These are phyloP conservation scores for Maniola jurtina DNA, from an alignment of 1,140 invertebrate species.

Conservation along the genomic window DNA sequence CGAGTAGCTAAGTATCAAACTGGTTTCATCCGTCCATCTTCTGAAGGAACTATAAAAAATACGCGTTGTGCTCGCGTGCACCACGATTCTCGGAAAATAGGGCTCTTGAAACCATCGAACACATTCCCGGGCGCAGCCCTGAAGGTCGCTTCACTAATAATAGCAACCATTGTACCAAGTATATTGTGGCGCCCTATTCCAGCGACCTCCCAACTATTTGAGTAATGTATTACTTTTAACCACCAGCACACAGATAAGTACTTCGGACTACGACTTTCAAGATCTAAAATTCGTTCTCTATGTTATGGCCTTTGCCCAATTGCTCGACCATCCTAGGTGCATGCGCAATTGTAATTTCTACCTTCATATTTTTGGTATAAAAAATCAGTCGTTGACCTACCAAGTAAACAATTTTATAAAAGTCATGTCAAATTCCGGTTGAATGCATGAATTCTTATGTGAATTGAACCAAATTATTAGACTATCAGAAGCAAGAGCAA, in stretches of 20 bases:
- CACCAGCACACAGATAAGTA: no score
- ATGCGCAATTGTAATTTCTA: no score
- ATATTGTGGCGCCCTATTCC: constrained; percentile 36
- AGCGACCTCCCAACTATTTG: neutral
- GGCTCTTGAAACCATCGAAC: constrained; percentile 48
- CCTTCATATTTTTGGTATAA: no score
- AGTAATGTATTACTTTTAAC: neutral
- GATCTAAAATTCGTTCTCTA: no score
- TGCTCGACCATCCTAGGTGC: no score
- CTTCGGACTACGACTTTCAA: no score
- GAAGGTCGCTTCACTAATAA: constrained; percentile 68
- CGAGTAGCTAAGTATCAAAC: constrained; percentile 13
- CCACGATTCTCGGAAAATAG: constrained; percentile 67
- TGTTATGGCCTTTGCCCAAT: no score
- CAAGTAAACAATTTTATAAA: no score
- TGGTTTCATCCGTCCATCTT: constrained; percentile 9
- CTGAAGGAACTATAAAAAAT: constrained; percentile 53
- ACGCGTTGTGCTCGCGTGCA: constrained; percentile 57
- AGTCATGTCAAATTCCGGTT: no score
- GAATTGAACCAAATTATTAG: no score
- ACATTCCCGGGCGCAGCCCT: constrained; percentile 55
- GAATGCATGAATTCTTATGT: no score
- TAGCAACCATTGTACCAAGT: constrained; percentile 37
- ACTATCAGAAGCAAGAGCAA: neutral
- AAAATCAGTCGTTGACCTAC: no score